Percentiles rank a stretch among this genome's conserved stretches.
These are phyloP conservation scores for Hypsibius dujardini DNA, from an alignment of 1,140 invertebrate species.

Conservation along the genomic window DNA sequence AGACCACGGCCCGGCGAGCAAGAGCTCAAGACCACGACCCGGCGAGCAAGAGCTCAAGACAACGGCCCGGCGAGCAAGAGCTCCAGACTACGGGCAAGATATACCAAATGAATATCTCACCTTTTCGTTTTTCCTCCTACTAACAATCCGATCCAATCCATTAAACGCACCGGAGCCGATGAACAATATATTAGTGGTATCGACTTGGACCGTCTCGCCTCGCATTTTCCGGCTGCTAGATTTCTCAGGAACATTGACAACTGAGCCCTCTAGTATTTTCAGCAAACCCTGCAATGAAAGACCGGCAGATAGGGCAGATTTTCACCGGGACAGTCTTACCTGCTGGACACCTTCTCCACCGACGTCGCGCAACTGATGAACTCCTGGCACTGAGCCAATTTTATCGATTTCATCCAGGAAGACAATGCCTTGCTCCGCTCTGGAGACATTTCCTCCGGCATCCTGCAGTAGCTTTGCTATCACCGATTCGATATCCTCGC, in stretches of 20 bases:
- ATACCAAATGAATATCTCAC: conserved; percentile 32
- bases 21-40: too few species aligned
- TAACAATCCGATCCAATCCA: conserved; percentile 80
- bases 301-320: too few species aligned
- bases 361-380: conserved; percentile 87
- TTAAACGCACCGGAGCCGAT: conserved; percentile 96
- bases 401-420: conserved; percentile 99
- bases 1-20: too few species aligned
- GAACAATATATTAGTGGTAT: conserved; percentile 97
- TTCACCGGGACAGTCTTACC: conserved; percentile 33
- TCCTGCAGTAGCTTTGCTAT: conserved; percentile 95
- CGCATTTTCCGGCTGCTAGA: conserved; percentile 74
- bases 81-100: too few species aligned
- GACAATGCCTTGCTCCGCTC: conserved; percentile 93
- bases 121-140: conserved; percentile 79
- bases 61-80: too few species aligned
- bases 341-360: conserved; percentile 97
- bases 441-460: conserved; percentile 86
- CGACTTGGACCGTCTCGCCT: conserved; percentile 85
- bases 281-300: conserved; percentile 38
- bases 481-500: conserved; percentile 98
- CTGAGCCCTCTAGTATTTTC: conserved; percentile 89
- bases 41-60: too few species aligned
- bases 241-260: conserved; percentile 90
- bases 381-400: conserved; percentile 90